Base-by-base conservation (phyloP, 92 coral and sea anemone genomes). In the Metridium senile region DNA sequence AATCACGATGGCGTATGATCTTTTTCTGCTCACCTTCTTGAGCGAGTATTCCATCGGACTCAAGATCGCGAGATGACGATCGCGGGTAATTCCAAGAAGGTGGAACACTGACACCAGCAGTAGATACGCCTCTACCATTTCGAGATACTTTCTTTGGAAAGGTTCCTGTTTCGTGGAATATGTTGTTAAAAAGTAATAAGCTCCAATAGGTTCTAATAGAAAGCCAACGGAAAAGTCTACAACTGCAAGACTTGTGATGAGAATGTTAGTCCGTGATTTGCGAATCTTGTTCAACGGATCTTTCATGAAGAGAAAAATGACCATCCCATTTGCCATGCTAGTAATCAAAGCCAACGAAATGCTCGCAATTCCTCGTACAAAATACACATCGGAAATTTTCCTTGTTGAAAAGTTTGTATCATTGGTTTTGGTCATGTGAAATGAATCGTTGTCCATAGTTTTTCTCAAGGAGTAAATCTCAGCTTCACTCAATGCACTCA, bases 211-310 rank as follows among this genome's bases (percentile, higher is more conserved):
- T 74, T 89, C 93, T 58, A 89, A 71, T 28, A 78, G 74, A 13
- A 77, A n/a, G 1, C 93, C 93, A 0, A 89, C 93, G 0, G 73
- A 29, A 34, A 89, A 89, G 51, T 89, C 93, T 0, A 85, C 88
- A 13, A 82, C 49, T 3, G 90, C 90, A 51, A 89, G 72, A 68
- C 90, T 89, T 0, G 93, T 84, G 11, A 89, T 75, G 27, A 89
- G 78, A 35, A 89, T 58, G 33, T 81, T 81, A 27, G 89, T 64
- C 1, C 88, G 90, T 2, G 93, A 89, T 18, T 77, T 58, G 30
- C 93, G 93, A 39, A 89, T 78, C 68, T 71, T 47, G 49, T 70
- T 68, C 46, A 81, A 68, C 1, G 93, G 93, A 61, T 89, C 93
- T 32, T 68, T 74, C 13, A 70, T 19, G 54, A 89, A 82, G 30